These are phyloP conservation scores for Chamaetylas fuelleborni DNA, from an alignment of 2,113 vertebrate species.

Conservation along the genomic window DNA sequence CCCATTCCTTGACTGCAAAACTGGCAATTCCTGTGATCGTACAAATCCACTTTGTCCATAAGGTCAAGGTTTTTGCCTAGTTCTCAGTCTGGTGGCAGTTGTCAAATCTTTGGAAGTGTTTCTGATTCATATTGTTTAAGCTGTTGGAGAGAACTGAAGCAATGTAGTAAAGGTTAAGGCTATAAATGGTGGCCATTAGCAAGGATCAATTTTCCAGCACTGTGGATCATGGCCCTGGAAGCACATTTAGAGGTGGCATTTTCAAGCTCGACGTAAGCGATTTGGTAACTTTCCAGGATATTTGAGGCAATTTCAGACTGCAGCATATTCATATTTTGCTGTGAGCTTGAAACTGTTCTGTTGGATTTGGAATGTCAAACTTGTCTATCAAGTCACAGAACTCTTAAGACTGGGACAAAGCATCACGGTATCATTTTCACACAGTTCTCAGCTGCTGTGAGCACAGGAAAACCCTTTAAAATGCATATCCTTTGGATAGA, in stretches of 20 bases:
- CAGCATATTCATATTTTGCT: not conserved
- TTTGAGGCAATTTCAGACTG: not conserved
- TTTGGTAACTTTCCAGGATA: conserved; percentile 17
- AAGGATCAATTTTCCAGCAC: not conserved
- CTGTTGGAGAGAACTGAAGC: not conserved
- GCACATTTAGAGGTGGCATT: not conserved
- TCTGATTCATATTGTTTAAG: not conserved
- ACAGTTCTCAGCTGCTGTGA: not conserved
- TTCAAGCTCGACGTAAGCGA: not conserved
- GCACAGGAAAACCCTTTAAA: not conserved
- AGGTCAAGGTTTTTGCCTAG: not conserved
- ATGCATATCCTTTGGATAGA: not conserved
- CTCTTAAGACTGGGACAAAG: not conserved
- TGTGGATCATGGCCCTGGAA: conserved; percentile 5
- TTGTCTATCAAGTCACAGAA: not conserved
- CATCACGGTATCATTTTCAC: not conserved
- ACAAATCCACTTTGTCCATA: not conserved
- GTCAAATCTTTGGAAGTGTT: not conserved
- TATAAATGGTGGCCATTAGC: not conserved
- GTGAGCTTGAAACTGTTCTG: not conserved
- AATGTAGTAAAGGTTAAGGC: not conserved
- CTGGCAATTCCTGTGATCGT: not conserved
- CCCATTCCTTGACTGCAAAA: not conserved
- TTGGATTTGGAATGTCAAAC: not conserved
- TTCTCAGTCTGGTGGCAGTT: not conserved